Percentiles rank a stretch among this genome's conserved stretches.
Evolutionary conservation across 2,888 invertebrate species (phyloP).

Genomic region (Tachina fera): DNA sequence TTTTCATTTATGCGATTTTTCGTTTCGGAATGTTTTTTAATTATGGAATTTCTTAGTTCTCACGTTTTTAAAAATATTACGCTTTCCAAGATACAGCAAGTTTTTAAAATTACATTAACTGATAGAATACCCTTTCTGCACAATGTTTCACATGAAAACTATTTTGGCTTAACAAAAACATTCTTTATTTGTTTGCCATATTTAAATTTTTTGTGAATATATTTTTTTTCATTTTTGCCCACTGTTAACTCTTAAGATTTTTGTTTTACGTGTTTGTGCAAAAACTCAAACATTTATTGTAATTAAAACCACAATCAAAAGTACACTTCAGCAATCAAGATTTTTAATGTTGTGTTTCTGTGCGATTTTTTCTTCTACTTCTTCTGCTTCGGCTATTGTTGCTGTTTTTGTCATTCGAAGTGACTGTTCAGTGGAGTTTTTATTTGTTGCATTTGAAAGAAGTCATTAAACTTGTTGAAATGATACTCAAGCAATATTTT

Average conservation of each 20-base stretch:
- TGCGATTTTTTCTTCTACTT: not conserved
- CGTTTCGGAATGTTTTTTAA: no score
- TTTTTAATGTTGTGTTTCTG: conserved; percentile 43
- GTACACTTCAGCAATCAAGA: conserved; percentile 68
- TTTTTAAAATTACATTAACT: no score
- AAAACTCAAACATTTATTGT: conserved; percentile 72
- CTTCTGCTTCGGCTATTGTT: conserved; percentile 3
- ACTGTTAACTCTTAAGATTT: conserved; percentile 37
- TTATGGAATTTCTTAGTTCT: no score
- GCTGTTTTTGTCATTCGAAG: conserved; percentile 55
- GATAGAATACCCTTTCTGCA: no score
- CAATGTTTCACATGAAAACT: no score
- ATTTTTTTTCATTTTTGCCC: not conserved
- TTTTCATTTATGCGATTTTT: no score
- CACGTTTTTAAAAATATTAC: no score
- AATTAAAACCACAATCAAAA: conserved; percentile 77
- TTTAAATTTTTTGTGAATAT: not conserved
- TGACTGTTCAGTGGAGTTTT: conserved; percentile 31
- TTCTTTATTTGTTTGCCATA: not conserved
- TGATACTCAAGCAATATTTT: not conserved
- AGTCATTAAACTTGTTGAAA: conserved; percentile 62
- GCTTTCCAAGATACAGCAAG: no score
- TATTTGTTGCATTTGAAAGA: conserved; percentile 51
- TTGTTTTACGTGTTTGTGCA: conserved; percentile 57
- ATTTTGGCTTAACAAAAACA: not conserved